Percentiles rank a stretch among this genome's conserved stretches.
Conservation (phyloP, 2,888 invertebrate species). For the Morpho deidamia region DNA sequence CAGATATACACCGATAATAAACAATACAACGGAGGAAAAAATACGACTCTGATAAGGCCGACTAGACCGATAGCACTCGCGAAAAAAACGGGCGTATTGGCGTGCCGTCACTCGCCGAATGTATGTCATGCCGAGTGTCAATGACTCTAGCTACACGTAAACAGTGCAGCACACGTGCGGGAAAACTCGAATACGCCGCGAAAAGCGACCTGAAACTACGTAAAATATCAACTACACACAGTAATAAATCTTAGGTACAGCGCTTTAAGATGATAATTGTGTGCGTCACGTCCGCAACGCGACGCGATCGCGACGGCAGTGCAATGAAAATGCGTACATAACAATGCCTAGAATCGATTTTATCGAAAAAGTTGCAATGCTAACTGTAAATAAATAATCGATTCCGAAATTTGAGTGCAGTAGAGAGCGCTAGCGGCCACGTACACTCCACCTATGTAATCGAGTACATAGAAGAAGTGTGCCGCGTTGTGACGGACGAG, state of each 20-base stretch:
- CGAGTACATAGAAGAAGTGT: constrained; percentile 62
- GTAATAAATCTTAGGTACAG: constrained; percentile 13
- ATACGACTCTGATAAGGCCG: constrained; percentile 35
- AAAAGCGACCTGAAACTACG: constrained; percentile 20
- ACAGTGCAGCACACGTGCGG: constrained; percentile 64
- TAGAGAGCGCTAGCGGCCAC: constrained; percentile 51
- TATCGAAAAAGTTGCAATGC: constrained; percentile 30
- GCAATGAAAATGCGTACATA: constrained; percentile 25
- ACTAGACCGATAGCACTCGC: constrained; percentile 30
- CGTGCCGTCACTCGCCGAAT: constrained; percentile 66
- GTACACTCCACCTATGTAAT: constrained; percentile 37
- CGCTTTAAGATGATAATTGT: constrained; percentile 11
- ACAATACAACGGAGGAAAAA: constrained; percentile 21
- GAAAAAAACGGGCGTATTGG: constrained; percentile 54
- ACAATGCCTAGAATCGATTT: constrained; percentile 25
- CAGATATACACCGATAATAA: constrained; percentile 17
- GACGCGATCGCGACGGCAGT: constrained; percentile 30
- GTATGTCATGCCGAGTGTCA: constrained; percentile 74
- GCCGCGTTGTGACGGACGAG: constrained; percentile 63
- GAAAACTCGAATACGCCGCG: constrained; percentile 40
- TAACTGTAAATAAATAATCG: constrained; percentile 24
- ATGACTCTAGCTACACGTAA: constrained; percentile 67
- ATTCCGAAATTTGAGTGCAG: constrained; percentile 47
- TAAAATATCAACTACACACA: not conserved
- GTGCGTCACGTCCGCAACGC: constrained; percentile 24